Conservation (phyloP, 2,888 invertebrate genomes). For the Andricus curvator region DNA sequence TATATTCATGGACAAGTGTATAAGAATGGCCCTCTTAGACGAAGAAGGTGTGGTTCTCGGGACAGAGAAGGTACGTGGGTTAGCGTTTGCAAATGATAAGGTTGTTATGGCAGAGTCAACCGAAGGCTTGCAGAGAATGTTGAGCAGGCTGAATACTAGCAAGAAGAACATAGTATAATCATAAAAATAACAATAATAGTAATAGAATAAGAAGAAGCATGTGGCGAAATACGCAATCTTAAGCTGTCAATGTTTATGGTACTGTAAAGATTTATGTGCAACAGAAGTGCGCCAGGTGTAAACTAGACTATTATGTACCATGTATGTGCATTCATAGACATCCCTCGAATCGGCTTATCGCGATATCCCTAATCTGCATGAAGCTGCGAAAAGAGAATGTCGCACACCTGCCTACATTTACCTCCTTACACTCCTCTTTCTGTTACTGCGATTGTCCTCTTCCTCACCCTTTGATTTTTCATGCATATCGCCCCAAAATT, state of each 20-base stretch:
- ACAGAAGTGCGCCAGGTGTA: slow-evolving; percentile 18
- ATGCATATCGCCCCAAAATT: no score
- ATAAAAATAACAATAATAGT: no score
- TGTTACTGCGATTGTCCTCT: neutral
- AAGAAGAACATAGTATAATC: no score
- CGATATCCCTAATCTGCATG: slow-evolving; percentile 15
- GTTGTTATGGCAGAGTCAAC: no score
- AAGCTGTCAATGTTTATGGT: slow-evolving; percentile 25
- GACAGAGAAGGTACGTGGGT: no score
- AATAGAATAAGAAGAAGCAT: neutral
- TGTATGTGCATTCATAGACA: slow-evolving; percentile 15
- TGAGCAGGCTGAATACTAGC: no score
- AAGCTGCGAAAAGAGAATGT: neutral
- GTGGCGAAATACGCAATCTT: neutral
- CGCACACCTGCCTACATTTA: neutral
- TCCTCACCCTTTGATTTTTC: neutral
- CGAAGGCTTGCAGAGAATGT: no score
- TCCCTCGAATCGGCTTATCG: slow-evolving; percentile 6
- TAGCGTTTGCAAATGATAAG: no score
- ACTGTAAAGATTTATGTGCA: slow-evolving; percentile 6
- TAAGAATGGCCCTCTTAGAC: no score
- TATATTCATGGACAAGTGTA: no score
- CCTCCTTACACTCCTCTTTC: neutral
- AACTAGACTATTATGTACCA: slow-evolving; percentile 37
- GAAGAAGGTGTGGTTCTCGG: no score